Base-by-base conservation (phyloP, 2,888 invertebrate species). In the Caenorhabditis sp. region DNA sequence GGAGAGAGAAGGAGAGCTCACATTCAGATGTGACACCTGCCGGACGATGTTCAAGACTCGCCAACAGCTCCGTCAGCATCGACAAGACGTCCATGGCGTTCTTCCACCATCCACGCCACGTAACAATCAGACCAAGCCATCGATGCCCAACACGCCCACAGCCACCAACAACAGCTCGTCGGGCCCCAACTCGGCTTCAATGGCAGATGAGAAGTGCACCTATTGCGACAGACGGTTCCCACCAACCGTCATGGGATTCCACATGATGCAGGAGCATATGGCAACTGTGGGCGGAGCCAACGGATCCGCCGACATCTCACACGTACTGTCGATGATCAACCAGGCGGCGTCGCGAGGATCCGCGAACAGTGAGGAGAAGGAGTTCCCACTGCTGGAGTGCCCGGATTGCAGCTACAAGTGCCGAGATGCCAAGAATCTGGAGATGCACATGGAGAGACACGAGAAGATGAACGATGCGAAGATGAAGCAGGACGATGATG, bases 11-110 rank as follows among this genome's bases (percentile, higher is more conserved):
- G 92, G 92, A 63, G 82, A 85, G 24, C 79, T 92, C 12, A 80
- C 88, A 19, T 92, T 92, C 86, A 68, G 97, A 61, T 97, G 97
- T 93, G 97, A 97, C 93, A 96, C 99, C 88, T 99, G 99, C 93
- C 96, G 97, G 94, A 97, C 97, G 93, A 97, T 98, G 93, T 94
- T 99, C 73, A 98, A 98, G 94, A 97, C 97, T 93, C 98, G 98
- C 93, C 97, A 98, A 93, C 98, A 98, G 92, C 94, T 99, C 80
- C 95, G 97, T 85, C 97, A 97, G 26, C 99, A 99, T 94, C 98
- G 98, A 92, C 96, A 97, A 92, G 98, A 98, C 93, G 97, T 97
- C 41, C 99, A 99, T 93, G 98, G 98, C 22, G 96, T 99, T 24
- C 74, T 85, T 38, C 88, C 90, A 10, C 74, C 83, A 24, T 84